These are phyloP conservation scores for Terrapene triunguis DNA, from an alignment of 2,113 vertebrate species.

Conservation along the genomic window DNA sequence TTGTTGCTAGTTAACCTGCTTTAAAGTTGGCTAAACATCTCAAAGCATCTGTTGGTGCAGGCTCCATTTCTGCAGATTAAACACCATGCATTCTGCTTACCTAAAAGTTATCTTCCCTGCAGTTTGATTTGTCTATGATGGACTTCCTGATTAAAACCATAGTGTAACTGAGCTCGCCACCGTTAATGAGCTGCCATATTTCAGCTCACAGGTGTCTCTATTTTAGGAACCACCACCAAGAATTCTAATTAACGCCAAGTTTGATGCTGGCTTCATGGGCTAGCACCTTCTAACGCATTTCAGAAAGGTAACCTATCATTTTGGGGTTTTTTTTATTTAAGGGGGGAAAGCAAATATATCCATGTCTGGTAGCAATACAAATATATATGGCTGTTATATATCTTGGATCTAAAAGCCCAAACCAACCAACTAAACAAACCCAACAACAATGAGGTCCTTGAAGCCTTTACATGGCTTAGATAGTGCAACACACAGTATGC, in stretches of 20 bases:
- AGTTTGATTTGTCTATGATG: neutral
- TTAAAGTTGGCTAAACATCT: neutral
- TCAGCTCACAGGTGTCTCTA: neutral
- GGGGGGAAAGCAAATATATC: fast-evolving
- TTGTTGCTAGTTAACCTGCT: neutral
- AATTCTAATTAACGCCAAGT: neutral
- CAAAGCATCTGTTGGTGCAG: neutral
- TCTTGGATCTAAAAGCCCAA: fast-evolving
- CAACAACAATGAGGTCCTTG: neutral
- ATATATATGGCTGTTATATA: fast-evolving
- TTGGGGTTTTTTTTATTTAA: neutral
- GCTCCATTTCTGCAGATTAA: no score
- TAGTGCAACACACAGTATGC: fast-evolving
- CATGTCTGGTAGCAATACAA: fast-evolving
- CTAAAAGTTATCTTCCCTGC: neutral
- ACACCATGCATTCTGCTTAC: neutral
- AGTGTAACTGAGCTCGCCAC: no score
- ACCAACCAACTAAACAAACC: no score
- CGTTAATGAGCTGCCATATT: neutral
- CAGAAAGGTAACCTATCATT: fast-evolving
- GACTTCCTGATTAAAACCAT: neutral
- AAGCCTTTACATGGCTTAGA: fast-evolving
- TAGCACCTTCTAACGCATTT: no score
- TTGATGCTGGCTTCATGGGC: neutral
- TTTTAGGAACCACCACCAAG: neutral